Evolutionary conservation across 2,888 invertebrate species (phyloP).

Genomic region (Vesta saturnalis): DNA sequence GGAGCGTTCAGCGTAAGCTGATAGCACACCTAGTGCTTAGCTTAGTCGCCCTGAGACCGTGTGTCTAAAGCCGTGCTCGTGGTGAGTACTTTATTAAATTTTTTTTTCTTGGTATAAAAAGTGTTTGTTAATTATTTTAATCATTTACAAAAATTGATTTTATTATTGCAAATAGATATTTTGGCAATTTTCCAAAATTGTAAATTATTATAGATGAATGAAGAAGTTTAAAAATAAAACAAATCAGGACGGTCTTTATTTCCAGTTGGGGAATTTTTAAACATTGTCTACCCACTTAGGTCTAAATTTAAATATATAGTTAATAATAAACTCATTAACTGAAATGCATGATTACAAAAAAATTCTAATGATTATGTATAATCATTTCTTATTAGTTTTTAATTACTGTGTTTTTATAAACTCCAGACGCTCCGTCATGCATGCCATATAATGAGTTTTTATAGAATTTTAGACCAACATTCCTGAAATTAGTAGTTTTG

Average conservation of each 20-base stretch:
- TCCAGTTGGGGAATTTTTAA: slow-evolving; percentile 10
- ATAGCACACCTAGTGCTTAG: slow-evolving; percentile 50
- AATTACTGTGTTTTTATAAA: no score
- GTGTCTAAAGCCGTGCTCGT: slow-evolving; percentile 51
- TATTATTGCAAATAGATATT: background rate
- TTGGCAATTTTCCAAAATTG: background rate
- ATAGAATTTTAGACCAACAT: no score
- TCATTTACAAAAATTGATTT: background rate
- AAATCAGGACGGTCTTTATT: background rate
- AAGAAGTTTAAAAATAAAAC: slow-evolving; percentile 7
- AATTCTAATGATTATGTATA: slow-evolving; percentile 4
- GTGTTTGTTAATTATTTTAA: background rate
- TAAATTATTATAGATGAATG: slow-evolving; percentile 11
- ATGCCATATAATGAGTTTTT: no score
- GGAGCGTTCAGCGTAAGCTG: slow-evolving; percentile 50
- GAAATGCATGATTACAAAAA: background rate
- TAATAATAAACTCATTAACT: slow-evolving; percentile 2
- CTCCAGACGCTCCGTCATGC: background rate
- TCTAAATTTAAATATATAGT: slow-evolving; percentile 10
- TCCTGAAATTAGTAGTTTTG: no score
- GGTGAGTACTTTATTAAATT: slow-evolving; percentile 45
- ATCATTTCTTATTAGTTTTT: no score
- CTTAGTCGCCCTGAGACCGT: slow-evolving; percentile 55
- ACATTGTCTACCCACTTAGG: slow-evolving; percentile 14
- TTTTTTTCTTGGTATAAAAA: background rate